Evolutionary conservation across 2,113 vertebrate genomes (phyloP).

Genomic region (Phoenicopterus ruber): DNA sequence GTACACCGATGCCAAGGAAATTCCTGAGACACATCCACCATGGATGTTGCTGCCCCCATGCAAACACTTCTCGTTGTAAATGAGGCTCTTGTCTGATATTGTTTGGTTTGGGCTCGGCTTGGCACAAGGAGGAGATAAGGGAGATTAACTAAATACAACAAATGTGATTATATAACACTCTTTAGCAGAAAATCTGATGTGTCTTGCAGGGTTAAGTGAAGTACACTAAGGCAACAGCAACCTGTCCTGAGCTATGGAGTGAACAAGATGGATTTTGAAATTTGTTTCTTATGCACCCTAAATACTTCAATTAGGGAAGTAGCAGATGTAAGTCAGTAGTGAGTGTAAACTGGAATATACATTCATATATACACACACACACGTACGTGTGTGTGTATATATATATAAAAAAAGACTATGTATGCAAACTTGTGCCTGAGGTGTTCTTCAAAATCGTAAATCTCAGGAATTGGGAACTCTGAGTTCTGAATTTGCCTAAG

Average conservation of each 20-base stretch:
- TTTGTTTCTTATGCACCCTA: neutral
- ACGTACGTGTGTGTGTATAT: fast-evolving
- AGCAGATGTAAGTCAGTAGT: neutral
- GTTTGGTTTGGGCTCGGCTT: neutral
- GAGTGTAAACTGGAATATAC: neutral
- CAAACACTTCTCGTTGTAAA: neutral
- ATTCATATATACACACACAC: neutral
- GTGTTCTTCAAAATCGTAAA: neutral
- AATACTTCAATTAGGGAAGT: neutral
- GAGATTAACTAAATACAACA: neutral
- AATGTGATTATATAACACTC: neutral
- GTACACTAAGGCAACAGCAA: neutral
- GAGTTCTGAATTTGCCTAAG: neutral
- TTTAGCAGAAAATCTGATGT: neutral
- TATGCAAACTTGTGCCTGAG: neutral
- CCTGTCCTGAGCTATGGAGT: neutral
- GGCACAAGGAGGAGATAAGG: neutral
- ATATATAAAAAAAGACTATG: neutral
- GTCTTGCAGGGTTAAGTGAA: neutral
- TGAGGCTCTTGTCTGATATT: neutral
- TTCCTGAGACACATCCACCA: fast-evolving
- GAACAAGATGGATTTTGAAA: neutral
- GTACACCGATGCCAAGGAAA: neutral
- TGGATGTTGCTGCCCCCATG: neutral
- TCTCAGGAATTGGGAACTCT: neutral